Conservation (phyloP, 2,797 vertebrate genomes). For the Triplophysa yarkandensis region DNA sequence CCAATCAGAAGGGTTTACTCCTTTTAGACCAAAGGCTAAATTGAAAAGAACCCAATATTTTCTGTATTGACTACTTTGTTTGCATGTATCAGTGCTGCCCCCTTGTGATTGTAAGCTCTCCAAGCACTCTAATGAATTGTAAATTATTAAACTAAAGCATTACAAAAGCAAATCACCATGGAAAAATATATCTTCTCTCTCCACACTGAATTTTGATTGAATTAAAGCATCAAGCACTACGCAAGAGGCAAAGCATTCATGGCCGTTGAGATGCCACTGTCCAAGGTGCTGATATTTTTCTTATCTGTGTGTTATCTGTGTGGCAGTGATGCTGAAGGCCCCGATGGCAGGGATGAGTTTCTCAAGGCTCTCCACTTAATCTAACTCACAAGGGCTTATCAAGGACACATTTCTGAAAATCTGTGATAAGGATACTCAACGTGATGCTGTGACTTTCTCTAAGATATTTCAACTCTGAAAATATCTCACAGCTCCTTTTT, state of each 20-base stretch:
- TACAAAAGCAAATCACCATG: neutral
- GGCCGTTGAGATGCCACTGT: conserved; percentile 10
- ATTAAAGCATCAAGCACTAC: neutral
- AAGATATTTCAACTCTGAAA: neutral
- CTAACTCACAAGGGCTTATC: conserved; percentile 5
- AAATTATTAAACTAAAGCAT: neutral
- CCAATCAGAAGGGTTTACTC: too few species aligned
- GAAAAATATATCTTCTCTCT: neutral
- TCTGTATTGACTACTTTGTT: neutral
- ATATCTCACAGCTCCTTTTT: too few species aligned
- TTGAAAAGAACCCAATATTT: too few species aligned
- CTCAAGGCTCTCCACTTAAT: conserved; percentile 14
- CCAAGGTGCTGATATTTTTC: conserved; percentile 37
- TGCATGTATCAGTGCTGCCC: conserved; percentile 19
- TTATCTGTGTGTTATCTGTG: conserved; percentile 1
- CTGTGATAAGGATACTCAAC: neutral
- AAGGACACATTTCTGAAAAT: conserved; percentile 15
- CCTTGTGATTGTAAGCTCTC: conserved; percentile 9
- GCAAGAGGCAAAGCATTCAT: neutral
- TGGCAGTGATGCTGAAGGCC: conserved; percentile 7
- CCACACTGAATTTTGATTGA: neutral
- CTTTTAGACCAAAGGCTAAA: too few species aligned
- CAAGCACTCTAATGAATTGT: neutral
- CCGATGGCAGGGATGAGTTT: neutral
- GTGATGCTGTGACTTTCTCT: neutral